Evolutionary conservation across 2,797 vertebrate genomes (phyloP).

Genomic region (Leptoclinus maculatus): DNA sequence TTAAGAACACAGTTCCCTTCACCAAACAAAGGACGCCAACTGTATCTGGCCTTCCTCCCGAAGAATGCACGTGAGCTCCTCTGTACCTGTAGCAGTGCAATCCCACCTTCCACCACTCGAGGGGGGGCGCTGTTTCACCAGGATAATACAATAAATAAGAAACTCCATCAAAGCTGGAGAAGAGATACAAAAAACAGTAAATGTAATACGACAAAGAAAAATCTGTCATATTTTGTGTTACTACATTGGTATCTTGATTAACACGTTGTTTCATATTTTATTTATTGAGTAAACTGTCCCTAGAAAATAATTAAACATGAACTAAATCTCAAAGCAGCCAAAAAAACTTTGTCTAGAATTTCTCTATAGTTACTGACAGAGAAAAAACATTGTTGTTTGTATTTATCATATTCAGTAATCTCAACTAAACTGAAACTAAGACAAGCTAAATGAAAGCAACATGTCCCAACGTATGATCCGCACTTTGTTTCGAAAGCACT

Average conservation of each 20-base stretch:
- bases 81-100: background rate
- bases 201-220: background rate
- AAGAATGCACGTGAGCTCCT: background rate
- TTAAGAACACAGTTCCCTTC: background rate
- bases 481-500: too few relatives aligned
- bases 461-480: too few relatives aligned
- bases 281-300: background rate
- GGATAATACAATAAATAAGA: background rate
- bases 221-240: background rate
- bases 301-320: too few relatives aligned
- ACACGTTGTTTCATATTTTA: background rate
- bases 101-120: background rate
- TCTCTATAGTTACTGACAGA: too few relatives aligned
- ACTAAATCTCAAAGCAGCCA: too few relatives aligned
- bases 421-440: too few relatives aligned
- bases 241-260: background rate
- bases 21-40: rapidly evolving
- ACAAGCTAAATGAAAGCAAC: too few relatives aligned
- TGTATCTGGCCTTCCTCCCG: background rate
- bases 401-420: too few relatives aligned
- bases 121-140: background rate
- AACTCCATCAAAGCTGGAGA: too few relatives aligned
- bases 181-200: background rate
- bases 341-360: too few relatives aligned
- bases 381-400: too few relatives aligned